Conservation (phyloP, 2,888 invertebrate species). For the Colletes collaris region DNA sequence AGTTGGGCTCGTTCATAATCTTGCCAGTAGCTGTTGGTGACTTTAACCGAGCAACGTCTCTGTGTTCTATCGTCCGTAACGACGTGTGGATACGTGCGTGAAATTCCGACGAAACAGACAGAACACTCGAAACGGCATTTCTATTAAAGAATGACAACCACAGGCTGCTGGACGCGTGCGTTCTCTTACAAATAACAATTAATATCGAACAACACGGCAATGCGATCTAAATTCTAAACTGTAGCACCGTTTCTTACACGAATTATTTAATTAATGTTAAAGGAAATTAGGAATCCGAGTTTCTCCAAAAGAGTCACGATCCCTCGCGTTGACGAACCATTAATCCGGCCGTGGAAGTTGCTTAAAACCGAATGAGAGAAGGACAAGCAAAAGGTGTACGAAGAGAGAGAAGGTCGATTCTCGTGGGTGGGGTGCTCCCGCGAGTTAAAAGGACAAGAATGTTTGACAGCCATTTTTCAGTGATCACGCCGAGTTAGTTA, state of each 20-base stretch:
- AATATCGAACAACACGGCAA: slow-evolving; percentile 5
- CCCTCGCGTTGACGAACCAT: slow-evolving; percentile 76
- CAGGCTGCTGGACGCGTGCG: slow-evolving; percentile 25
- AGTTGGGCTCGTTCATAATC: slow-evolving; percentile 78
- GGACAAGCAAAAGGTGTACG: slow-evolving; percentile 17
- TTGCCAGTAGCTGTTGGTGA: slow-evolving; percentile 75
- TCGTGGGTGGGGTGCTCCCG: slow-evolving; percentile 75
- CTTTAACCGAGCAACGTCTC: slow-evolving; percentile 73
- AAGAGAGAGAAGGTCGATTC: slow-evolving; percentile 63
- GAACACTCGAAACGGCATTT: slow-evolving; percentile 61
- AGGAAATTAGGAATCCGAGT: slow-evolving; percentile 74
- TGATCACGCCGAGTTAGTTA: slow-evolving; percentile 81
- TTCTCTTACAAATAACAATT: slow-evolving; percentile 35
- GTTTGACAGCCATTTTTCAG: slow-evolving; percentile 83
- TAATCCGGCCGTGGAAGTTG: slow-evolving; percentile 69
- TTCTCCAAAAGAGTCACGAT: slow-evolving; percentile 68
- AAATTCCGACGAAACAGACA: slow-evolving; percentile 63
- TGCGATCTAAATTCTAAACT: no score
- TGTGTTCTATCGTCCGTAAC: slow-evolving; percentile 65
- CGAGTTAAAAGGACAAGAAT: slow-evolving; percentile 81
- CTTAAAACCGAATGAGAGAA: slow-evolving; percentile 31
- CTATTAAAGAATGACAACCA: slow-evolving; percentile 64
- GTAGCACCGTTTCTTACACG: no score
- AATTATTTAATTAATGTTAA: no score
- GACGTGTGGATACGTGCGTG: slow-evolving; percentile 75